These are phyloP conservation scores for Eubasilissa splendida DNA, from an alignment of 2,888 invertebrate species.

Conservation along the genomic window DNA sequence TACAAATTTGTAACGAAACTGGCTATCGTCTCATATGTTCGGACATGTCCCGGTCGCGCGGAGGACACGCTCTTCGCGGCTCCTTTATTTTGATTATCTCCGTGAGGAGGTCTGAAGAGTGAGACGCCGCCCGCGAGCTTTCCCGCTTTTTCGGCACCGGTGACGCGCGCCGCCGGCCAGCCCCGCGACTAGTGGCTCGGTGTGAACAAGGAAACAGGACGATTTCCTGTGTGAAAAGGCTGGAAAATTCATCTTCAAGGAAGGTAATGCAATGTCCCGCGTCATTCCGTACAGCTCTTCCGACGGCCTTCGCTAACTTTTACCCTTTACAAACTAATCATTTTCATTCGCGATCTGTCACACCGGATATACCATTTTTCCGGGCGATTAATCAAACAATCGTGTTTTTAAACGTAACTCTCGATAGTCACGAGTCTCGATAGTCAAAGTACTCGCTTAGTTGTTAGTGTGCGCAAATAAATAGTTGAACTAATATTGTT, in stretches of 20 bases:
- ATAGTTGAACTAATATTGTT: no score
- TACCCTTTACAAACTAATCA: no score
- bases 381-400: no score
- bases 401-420: no score
- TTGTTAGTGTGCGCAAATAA: no score
- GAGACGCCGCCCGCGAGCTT: not conserved
- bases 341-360: no score
- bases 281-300: not conserved
- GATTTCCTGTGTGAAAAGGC: slow-evolving; percentile 32
- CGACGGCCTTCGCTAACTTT: no score
- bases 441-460: no score
- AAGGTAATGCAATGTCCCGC: slow-evolving; percentile 21
- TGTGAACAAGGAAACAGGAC: not conserved
- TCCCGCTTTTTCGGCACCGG: not conserved
- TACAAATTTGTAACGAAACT: slow-evolving; percentile 33
- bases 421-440: no score
- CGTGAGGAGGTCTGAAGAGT: not conserved
- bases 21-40: slow-evolving; percentile 22
- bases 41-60: slow-evolving; percentile 13
- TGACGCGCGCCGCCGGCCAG: not conserved
- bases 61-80: slow-evolving; percentile 16
- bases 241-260: slow-evolving; percentile 36
- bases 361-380: no score
- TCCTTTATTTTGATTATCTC: slow-evolving; percentile 16
- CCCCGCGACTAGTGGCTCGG: not conserved